Evolutionary conservation across 2,113 vertebrate genomes (phyloP).

Genomic region (Amblyornis subalaris): DNA sequence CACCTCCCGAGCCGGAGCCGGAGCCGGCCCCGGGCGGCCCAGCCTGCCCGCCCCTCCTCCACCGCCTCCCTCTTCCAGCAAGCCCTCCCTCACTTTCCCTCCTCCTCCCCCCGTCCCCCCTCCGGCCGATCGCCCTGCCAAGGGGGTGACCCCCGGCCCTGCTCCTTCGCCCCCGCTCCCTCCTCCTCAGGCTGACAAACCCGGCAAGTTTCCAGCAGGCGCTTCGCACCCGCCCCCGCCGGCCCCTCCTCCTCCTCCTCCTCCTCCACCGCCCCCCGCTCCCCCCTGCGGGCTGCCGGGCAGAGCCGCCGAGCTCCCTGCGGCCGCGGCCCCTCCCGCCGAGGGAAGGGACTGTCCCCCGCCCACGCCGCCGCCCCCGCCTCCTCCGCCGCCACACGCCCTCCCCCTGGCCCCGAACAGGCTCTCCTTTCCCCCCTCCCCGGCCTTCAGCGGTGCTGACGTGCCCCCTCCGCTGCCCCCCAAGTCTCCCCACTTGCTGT

Average conservation of each 20-base stretch:
- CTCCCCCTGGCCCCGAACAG: background rate
- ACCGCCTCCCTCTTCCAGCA: constrained; percentile 45
- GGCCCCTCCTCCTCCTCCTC: too few species aligned
- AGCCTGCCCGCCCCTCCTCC: constrained; percentile 59
- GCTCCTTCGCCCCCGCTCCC: constrained; percentile 49
- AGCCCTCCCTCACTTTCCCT: constrained; percentile 47
- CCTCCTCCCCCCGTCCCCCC: constrained; percentile 51
- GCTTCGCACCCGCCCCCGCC: constrained; percentile 42
- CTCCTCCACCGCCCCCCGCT: too few species aligned
- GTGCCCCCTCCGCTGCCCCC: constrained; percentile 67
- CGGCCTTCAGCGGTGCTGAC: background rate
- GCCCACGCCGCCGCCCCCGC: constrained; percentile 53
- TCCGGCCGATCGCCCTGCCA: constrained; percentile 63
- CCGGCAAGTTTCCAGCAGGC: constrained; percentile 71
- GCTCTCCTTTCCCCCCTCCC: constrained; percentile 36
- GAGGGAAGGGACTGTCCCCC: too few species aligned
- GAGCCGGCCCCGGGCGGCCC: constrained; percentile 4
- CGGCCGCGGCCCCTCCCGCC: too few species aligned
- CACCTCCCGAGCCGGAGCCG: background rate
- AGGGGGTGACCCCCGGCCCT: constrained; percentile 33
- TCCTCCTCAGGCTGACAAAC: constrained; percentile 66
- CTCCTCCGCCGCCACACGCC: constrained; percentile 17
- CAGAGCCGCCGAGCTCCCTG: too few species aligned
- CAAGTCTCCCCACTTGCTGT: constrained; percentile 73
- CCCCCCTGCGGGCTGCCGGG: too few species aligned